Evolutionary conservation across 1,140 invertebrate genomes (phyloP).

Genomic region (Potamilus streckersoni): DNA sequence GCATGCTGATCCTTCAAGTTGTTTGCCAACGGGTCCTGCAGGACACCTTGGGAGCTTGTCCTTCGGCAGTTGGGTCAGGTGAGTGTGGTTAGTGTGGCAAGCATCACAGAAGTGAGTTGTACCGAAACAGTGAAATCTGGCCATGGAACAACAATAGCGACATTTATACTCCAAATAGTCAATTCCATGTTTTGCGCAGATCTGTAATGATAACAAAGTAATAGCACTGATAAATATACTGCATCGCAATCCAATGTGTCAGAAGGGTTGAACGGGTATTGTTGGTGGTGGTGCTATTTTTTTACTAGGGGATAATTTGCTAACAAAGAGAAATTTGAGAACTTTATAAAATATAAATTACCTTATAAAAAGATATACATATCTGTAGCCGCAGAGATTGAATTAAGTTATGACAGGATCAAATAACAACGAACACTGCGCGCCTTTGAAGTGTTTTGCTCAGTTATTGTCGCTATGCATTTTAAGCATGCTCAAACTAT

Average conservation of each 20-base stretch:
- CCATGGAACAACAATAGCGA: constrained; percentile 37
- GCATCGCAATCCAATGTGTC: not conserved
- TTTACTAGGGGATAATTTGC: not conserved
- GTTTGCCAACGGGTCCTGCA: constrained; percentile 28
- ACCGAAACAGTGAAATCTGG: constrained; percentile 35
- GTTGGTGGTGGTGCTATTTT: not conserved
- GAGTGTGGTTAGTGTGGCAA: constrained; percentile 24
- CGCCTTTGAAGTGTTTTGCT: too few species aligned
- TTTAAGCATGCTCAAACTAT: too few species aligned
- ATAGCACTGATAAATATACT: not conserved
- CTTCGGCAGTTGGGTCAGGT: not conserved
- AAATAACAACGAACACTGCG: too few species aligned
- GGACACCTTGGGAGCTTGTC: constrained; percentile 27
- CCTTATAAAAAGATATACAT: not conserved
- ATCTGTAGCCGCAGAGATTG: too few species aligned
- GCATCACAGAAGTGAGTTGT: constrained; percentile 38
- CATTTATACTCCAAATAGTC: constrained; percentile 40
- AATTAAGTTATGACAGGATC: too few species aligned
- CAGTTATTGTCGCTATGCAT: too few species aligned
- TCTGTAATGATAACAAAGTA: constrained; percentile 11
- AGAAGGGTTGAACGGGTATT: not conserved
- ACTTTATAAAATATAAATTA: not conserved
- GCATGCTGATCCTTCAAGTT: constrained; percentile 18
- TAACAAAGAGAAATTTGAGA: not conserved
- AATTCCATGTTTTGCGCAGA: constrained; percentile 27